Conservation (phyloP, 2,888 invertebrate species). For the Chromoteleia sp. region DNA sequence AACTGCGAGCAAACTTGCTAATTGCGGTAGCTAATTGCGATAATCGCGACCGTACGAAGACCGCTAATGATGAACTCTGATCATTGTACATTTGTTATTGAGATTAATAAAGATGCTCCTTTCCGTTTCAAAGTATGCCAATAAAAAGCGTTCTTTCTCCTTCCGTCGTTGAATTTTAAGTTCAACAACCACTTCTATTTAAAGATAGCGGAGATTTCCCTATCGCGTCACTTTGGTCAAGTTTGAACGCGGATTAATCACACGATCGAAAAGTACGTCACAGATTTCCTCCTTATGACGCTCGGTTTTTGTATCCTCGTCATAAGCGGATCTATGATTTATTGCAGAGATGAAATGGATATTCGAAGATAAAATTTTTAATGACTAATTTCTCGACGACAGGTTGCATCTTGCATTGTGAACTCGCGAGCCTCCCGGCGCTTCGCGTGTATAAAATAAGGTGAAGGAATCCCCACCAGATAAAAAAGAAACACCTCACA, state of each 20-base stretch:
- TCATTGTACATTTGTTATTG: slow-evolving; percentile 6
- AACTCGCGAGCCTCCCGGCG: slow-evolving; percentile 5
- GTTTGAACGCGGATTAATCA: background rate
- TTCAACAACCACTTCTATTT: slow-evolving; percentile 27
- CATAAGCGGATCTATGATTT: background rate
- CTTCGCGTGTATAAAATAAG: slow-evolving; percentile 17
- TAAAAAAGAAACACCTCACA: slow-evolving; percentile 45
- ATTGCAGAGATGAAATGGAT: background rate
- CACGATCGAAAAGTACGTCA: slow-evolving; percentile 5
- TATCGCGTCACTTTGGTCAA: background rate
- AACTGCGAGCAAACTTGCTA: too few relatives aligned
- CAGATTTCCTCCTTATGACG: slow-evolving; percentile 9
- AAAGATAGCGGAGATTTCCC: background rate
- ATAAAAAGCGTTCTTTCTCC: background rate
- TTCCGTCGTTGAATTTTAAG: slow-evolving; percentile 5
- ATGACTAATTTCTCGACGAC: slow-evolving; percentile 39
- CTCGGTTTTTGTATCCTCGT: background rate
- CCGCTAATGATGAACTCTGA: slow-evolving; percentile 5
- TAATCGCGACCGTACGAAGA: background rate
- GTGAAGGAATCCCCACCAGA: slow-evolving; percentile 53
- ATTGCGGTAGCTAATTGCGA: slow-evolving; percentile 13
- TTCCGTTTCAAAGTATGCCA: background rate
- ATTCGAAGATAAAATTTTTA: background rate
- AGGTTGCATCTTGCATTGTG: slow-evolving; percentile 13
- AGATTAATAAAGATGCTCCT: background rate